Evolutionary conservation across 2,797 vertebrate species (phyloP).

Genomic region (Micrastur ruficollis): DNA sequence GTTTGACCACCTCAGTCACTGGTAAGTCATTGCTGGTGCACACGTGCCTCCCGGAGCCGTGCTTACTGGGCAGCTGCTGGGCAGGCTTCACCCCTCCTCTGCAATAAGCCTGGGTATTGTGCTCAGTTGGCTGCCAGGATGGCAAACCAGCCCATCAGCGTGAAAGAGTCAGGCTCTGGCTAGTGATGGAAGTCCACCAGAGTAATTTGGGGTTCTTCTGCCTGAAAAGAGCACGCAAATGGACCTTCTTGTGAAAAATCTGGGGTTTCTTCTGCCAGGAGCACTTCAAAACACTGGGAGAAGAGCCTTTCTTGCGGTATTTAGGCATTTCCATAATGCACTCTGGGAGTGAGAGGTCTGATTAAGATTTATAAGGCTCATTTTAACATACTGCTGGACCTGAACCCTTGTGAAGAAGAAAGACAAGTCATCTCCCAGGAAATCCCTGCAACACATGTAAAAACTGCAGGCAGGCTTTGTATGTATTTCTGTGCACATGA

Average conservation of each 20-base stretch:
- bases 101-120: rapidly evolving
- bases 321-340: background rate
- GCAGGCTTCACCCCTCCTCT: background rate
- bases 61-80: background rate
- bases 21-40: background rate
- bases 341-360: background rate
- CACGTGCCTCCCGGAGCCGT: rapidly evolving
- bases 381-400: background rate
- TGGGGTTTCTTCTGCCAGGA: background rate
- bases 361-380: background rate
- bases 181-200: background rate
- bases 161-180: background rate
- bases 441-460: background rate
- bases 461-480: background rate
- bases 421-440: background rate
- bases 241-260: background rate
- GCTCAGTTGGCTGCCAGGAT: background rate
- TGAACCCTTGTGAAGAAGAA: background rate
- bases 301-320: background rate
- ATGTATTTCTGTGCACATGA: background rate
- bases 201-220: background rate
- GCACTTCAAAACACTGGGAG: background rate
- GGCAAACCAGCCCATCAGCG: background rate
- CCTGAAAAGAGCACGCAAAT: background rate
- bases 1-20: background rate